These are phyloP conservation scores for Leucoma salicis DNA, from an alignment of 2,888 invertebrate genomes.

Conservation along the genomic window DNA sequence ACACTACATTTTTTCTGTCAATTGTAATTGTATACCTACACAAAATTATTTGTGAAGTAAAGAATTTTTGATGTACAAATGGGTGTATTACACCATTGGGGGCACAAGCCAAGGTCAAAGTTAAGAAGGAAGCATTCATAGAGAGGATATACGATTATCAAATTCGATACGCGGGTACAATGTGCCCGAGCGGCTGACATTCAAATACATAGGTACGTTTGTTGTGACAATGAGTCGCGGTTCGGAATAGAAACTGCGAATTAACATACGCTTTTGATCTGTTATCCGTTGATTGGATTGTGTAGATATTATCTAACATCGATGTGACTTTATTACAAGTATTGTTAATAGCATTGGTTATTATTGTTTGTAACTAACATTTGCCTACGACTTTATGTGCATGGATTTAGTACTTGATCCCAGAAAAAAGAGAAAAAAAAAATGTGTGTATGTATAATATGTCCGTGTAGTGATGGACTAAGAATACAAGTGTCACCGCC, in stretches of 20 bases:
- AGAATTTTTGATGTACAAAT: too few relatives aligned
- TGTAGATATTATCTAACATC: background rate
- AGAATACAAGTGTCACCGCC: too few relatives aligned
- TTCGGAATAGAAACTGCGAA: conserved; percentile 2
- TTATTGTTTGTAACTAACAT: too few relatives aligned
- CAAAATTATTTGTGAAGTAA: too few relatives aligned
- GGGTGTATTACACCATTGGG: conserved; percentile 15
- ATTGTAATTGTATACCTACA: too few relatives aligned
- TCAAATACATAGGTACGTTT: conserved; percentile 13
- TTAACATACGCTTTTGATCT: background rate
- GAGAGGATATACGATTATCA: conserved; percentile 21
- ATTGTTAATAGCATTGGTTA: background rate
- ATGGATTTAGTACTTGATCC: too few relatives aligned
- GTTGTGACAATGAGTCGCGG: conserved; percentile 9
- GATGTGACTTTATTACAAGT: background rate
- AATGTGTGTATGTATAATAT: too few relatives aligned
- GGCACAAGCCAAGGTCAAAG: conserved; percentile 25
- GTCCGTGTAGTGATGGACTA: too few relatives aligned
- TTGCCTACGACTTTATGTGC: too few relatives aligned
- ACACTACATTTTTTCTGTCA: too few relatives aligned
- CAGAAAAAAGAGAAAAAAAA: too few relatives aligned
- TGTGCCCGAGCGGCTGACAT: conserved; percentile 3
- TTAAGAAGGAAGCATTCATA: conserved; percentile 30
- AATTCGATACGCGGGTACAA: conserved; percentile 20
- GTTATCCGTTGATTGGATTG: background rate